These are phyloP conservation scores for Pelvicachromis taeniatus DNA, from an alignment of 2,113 vertebrate genomes.

Conservation along the genomic window DNA sequence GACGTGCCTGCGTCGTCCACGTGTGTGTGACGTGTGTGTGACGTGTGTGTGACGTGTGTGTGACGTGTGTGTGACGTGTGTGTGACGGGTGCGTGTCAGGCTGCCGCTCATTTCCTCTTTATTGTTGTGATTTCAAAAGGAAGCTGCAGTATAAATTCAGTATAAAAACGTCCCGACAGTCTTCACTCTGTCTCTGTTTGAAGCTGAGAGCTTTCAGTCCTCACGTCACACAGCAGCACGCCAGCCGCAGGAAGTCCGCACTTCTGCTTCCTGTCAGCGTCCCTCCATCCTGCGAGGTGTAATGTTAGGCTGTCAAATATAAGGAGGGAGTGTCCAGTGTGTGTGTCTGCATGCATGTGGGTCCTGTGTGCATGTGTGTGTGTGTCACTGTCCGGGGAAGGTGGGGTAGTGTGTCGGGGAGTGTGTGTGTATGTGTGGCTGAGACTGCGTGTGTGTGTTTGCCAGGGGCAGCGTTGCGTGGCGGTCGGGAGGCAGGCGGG, in stretches of 20 bases:
- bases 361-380: background rate
- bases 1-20: background rate
- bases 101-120: background rate
- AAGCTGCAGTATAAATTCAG: background rate
- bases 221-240: background rate
- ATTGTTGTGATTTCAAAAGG: background rate
- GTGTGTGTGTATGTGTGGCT: slow-evolving; percentile 28
- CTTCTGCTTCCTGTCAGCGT: background rate
- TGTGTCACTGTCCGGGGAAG: slow-evolving; percentile 50
- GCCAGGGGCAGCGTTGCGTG: slow-evolving; percentile 55
- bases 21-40: background rate
- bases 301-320: background rate
- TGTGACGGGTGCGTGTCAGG: background rate
- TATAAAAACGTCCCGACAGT: background rate
- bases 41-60: too few species aligned
- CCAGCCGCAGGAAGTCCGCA: background rate
- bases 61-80: too few species aligned
- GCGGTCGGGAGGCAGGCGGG: slow-evolving; percentile 40
- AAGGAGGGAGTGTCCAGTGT: background rate
- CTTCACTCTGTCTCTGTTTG: background rate
- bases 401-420: slow-evolving; percentile 38
- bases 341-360: slow-evolving; percentile 12
- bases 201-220: background rate
- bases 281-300: background rate
- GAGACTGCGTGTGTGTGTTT: slow-evolving; percentile 40